Conservation (phyloP, 1,140 invertebrate genomes). For the Trigoniulus corallinus region DNA sequence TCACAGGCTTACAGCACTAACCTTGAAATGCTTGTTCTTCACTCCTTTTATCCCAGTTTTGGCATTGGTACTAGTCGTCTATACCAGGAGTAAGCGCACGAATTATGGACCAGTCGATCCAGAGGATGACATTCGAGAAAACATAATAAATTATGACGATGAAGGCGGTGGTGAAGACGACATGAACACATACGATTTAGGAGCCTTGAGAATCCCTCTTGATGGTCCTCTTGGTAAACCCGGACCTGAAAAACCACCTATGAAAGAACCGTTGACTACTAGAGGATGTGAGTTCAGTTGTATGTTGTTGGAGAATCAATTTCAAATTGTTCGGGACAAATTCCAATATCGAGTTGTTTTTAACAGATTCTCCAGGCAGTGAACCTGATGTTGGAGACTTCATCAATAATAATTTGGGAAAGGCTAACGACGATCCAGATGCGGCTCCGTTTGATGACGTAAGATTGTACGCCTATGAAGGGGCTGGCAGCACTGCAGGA, state of each 20-base stretch:
- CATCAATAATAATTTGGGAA: slow-evolving; percentile 70
- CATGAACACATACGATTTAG: slow-evolving; percentile 76
- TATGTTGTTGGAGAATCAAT: neutral
- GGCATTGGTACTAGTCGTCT: slow-evolving; percentile 68
- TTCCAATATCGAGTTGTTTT: neutral
- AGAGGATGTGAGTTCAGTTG: slow-evolving; percentile 2
- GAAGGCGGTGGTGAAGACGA: slow-evolving; percentile 93
- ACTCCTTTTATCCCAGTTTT: slow-evolving; percentile 44
- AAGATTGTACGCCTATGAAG: slow-evolving; percentile 89
- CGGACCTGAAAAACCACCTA: slow-evolving; percentile 13
- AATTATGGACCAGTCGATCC: slow-evolving; percentile 75
- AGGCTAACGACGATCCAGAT: slow-evolving; percentile 74
- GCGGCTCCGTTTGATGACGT: slow-evolving; percentile 86
- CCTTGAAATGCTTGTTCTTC: slow-evolving; percentile 5
- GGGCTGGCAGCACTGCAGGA: slow-evolving; percentile 80
- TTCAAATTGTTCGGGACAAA: neutral
- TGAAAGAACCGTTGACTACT: slow-evolving; percentile 5
- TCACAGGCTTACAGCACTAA: neutral
- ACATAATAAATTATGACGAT: slow-evolving; percentile 93
- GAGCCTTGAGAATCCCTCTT: slow-evolving; percentile 47
- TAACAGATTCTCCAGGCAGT: slow-evolving; percentile 28
- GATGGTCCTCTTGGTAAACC: slow-evolving; percentile 17
- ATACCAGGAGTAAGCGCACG: slow-evolving; percentile 46
- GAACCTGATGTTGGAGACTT: slow-evolving; percentile 80
- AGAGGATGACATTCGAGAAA: slow-evolving; percentile 90